A percentile compares a stretch with the other conserved stretches of the same genome.
phyloP scores from a whole-genome alignment of 2,113 vertebrate species.

The Pseudorectes ferrugineus region DNA sequence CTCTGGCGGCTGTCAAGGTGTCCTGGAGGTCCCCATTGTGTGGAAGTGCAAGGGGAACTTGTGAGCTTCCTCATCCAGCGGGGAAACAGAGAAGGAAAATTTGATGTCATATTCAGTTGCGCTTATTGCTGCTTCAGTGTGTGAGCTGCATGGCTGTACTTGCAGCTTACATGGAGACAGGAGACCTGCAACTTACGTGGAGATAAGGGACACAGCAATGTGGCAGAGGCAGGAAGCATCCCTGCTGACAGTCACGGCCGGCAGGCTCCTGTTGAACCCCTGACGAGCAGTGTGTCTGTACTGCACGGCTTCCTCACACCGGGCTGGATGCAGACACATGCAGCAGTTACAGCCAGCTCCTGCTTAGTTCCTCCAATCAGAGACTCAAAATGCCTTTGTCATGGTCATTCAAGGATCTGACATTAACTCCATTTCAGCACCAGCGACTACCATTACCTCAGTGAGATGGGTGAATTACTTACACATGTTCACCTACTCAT shows the following conservation, averaged over 20 bases:
- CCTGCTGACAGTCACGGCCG: fast-evolving
- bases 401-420: background rate
- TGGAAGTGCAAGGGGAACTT: background rate
- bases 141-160: fast-evolving
- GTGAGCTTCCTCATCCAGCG: background rate
- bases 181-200: background rate
- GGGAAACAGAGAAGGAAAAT: background rate
- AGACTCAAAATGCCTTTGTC: background rate
- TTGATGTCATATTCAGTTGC: background rate
- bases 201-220: fast-evolving
- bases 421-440: background rate
- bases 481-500: background rate
- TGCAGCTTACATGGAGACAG: background rate
- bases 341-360: background rate
- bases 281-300: fast-evolving
- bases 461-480: background rate
- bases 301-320: background rate
- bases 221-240: background rate
- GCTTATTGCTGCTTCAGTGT: background rate
- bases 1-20: background rate
- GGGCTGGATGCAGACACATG: background rate
- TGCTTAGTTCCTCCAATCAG: background rate
- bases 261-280: background rate
- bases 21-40: background rate
- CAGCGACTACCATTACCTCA: background rate